Percentiles rank a stretch among this genome's conserved stretches.
Evolutionary conservation across 1,140 invertebrate genomes (phyloP).

Genomic region (Papilio glaucus): DNA sequence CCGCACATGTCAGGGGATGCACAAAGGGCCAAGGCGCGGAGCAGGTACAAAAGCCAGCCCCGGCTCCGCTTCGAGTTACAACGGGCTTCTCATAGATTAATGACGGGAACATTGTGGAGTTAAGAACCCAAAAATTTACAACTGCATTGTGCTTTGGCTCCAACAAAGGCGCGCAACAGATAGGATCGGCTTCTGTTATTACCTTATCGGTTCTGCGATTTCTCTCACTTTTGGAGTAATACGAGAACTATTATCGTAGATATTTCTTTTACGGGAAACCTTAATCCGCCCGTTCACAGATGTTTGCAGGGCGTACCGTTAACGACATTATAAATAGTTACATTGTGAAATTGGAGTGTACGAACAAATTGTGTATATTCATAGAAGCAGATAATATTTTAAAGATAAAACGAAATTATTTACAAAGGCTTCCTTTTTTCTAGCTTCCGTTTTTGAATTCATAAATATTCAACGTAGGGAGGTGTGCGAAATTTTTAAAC

Average conservation of each 20-base stretch:
- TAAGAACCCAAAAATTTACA: slow-evolving; percentile 82
- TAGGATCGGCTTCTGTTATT: slow-evolving; percentile 79
- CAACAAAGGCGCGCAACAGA: slow-evolving; percentile 77
- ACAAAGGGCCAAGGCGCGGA: slow-evolving; percentile 67
- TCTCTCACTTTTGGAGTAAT: slow-evolving; percentile 74
- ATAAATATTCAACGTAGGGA: background rate
- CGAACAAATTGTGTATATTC: slow-evolving; percentile 42
- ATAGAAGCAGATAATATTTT: slow-evolving; percentile 32
- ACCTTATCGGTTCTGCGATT: slow-evolving; percentile 73
- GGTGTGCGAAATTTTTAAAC: slow-evolving; percentile 5
- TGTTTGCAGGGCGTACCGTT: slow-evolving; percentile 75
- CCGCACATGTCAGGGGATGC: slow-evolving; percentile 75
- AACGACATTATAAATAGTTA: slow-evolving; percentile 65
- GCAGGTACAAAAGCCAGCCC: slow-evolving; percentile 76
- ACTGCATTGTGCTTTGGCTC: slow-evolving; percentile 70
- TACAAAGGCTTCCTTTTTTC: slow-evolving; percentile 4
- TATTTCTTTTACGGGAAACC: slow-evolving; percentile 55
- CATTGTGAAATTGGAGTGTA: slow-evolving; percentile 56
- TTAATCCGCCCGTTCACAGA: slow-evolving; percentile 56
- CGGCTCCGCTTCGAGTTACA: slow-evolving; percentile 75
- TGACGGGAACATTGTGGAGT: slow-evolving; percentile 78
- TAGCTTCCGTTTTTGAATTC: slow-evolving; percentile 11
- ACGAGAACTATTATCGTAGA: slow-evolving; percentile 65
- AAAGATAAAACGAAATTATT: slow-evolving; percentile 22
- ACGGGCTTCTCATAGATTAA: slow-evolving; percentile 72